Percentiles rank a stretch among this genome's conserved stretches.
These are phyloP conservation scores for Acanthosoma haemorrhoidale DNA, from an alignment of 2,888 invertebrate genomes.

Conservation along the genomic window DNA sequence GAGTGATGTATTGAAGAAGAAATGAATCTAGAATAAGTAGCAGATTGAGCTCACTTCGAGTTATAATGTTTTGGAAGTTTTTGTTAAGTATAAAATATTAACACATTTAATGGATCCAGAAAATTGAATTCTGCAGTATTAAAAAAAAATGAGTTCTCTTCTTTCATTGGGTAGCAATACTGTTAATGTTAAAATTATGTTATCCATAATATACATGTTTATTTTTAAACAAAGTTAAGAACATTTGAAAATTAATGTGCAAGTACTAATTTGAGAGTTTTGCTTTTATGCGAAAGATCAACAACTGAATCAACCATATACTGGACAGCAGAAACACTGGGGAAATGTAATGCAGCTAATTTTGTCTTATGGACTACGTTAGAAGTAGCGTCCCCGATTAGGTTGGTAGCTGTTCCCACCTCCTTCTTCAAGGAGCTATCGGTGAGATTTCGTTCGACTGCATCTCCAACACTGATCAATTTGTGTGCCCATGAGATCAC, in stretches of 20 bases:
- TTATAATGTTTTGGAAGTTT: too few species aligned
- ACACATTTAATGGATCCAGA: too few species aligned
- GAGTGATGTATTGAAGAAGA: too few species aligned
- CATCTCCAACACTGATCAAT: constrained; percentile 56
- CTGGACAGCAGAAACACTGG: constrained; percentile 82
- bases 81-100: too few species aligned
- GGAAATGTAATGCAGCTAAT: constrained; percentile 85
- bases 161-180: neutral
- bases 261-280: constrained; percentile 13
- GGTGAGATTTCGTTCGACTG: constrained; percentile 13
- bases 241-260: neutral
- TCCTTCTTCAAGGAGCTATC: constrained; percentile 65
- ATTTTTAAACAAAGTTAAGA: too few species aligned
- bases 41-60: too few species aligned
- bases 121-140: neutral
- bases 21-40: too few species aligned
- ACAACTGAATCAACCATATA: constrained; percentile 91
- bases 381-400: constrained; percentile 73
- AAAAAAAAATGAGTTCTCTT: neutral
- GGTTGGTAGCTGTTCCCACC: constrained; percentile 70
- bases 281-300: constrained; percentile 62
- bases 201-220: too few species aligned
- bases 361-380: constrained; percentile 78
- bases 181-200: too few species aligned
- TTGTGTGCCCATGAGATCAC: constrained; percentile 91